A percentile compares a stretch with the other conserved stretches of the same genome.
Evolutionary conservation across 2,113 vertebrate species (phyloP).

Genomic region (Nestor notabilis): DNA sequence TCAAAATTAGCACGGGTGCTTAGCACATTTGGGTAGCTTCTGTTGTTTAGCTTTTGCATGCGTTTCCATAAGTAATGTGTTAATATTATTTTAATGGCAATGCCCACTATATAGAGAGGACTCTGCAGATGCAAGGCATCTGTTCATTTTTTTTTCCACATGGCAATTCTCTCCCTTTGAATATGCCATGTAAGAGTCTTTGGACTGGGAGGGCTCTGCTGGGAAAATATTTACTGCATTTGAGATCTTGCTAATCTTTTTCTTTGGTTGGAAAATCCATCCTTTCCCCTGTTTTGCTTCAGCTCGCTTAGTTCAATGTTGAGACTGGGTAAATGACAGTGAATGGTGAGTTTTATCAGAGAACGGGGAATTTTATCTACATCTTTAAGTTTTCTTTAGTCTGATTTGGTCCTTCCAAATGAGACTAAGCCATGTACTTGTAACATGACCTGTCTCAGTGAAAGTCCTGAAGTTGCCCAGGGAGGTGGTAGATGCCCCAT

Average conservation of each 20-base stretch:
- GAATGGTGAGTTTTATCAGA: not conserved
- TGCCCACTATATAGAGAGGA: not conserved
- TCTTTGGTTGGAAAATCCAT: not conserved
- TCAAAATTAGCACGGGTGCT: not conserved
- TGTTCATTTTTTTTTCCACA: not conserved
- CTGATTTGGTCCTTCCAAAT: not conserved
- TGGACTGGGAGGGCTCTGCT: not conserved
- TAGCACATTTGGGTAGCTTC: not conserved
- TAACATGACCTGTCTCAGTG: not conserved
- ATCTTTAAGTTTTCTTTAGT: not conserved
- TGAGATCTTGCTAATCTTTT: not conserved
- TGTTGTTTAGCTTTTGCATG: constrained; percentile 17
- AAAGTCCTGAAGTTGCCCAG: not conserved
- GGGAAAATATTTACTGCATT: not conserved
- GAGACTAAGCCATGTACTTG: not conserved
- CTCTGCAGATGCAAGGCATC: not conserved
- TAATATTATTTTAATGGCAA: not conserved
- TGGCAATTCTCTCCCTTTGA: not conserved
- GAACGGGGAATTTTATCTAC: not conserved
- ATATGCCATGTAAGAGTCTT: not conserved
- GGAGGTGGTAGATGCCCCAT: not conserved
- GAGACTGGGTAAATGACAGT: not conserved
- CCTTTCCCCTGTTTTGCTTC: not conserved
- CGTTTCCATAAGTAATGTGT: not conserved
- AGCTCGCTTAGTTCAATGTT: not conserved